These are phyloP conservation scores for Phrynocephalus guinanensis DNA, from an alignment of 2,797 vertebrate genomes.

Conservation along the genomic window DNA sequence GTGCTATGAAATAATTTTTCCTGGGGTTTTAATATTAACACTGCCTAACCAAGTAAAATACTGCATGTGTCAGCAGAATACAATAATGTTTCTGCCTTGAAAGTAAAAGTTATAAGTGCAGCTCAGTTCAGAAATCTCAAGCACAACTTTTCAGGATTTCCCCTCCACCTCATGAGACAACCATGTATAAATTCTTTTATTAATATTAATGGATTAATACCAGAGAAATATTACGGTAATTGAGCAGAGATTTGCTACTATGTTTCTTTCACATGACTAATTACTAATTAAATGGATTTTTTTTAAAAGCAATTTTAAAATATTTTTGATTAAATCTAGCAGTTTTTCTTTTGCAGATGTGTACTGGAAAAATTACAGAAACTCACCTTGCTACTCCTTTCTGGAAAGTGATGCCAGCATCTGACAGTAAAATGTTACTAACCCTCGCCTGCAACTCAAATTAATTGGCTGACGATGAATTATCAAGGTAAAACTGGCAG, in stretches of 20 bases:
- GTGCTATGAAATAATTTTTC: neutral
- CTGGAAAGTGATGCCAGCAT: neutral
- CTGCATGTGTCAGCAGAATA: slow-evolving; percentile 47
- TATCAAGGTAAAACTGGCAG: neutral
- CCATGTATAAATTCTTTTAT: slow-evolving; percentile 52
- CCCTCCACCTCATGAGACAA: slow-evolving; percentile 33
- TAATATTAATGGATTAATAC: slow-evolving; percentile 58
- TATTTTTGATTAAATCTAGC: neutral
- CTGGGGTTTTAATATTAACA: slow-evolving; percentile 41
- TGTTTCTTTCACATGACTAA: slow-evolving; percentile 49
- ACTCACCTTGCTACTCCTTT: neutral
- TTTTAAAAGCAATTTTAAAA: slow-evolving; percentile 6
- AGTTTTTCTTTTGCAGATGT: neutral
- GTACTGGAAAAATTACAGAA: neutral
- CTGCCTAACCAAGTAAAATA: slow-evolving; percentile 47
- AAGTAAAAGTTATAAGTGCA: slow-evolving; percentile 44
- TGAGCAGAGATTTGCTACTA: slow-evolving; percentile 54
- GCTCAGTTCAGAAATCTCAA: slow-evolving; percentile 33
- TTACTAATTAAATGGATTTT: slow-evolving; percentile 32
- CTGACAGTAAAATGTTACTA: neutral
- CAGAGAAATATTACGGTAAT: slow-evolving; percentile 48
- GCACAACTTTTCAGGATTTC: slow-evolving; percentile 35
- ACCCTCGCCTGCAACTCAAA: neutral
- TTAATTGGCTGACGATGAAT: neutral
- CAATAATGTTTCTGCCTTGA: neutral